These are phyloP conservation scores for Crotalus viridis DNA, from an alignment of 2,113 vertebrate genomes.

Conservation along the genomic window DNA sequence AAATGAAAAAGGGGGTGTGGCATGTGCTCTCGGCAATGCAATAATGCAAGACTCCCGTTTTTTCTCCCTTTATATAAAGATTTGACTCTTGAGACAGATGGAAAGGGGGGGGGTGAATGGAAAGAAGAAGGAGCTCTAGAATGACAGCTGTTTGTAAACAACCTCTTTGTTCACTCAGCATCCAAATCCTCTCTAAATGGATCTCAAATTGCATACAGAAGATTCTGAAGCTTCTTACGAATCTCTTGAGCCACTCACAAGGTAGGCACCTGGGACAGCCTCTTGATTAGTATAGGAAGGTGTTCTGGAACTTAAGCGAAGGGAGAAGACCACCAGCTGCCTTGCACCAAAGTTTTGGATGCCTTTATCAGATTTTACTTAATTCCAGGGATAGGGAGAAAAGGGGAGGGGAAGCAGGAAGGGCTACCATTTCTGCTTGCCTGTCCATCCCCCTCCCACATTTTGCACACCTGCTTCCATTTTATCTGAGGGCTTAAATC, in stretches of 20 bases:
- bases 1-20: background rate
- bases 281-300: conserved; percentile 2
- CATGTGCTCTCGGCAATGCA: background rate
- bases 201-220: conserved; percentile 26
- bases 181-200: background rate
- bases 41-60: accelerated
- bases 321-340: accelerated
- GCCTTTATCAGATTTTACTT: background rate
- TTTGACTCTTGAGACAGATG: background rate
- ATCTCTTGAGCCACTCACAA: background rate
- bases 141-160: conserved; percentile 51
- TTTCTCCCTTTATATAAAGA: background rate
- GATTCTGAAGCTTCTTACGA: conserved; percentile 1
- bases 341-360: background rate
- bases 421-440: background rate
- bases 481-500: conserved; percentile 59
- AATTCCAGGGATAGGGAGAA: background rate
- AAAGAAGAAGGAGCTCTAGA: background rate
- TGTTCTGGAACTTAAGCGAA: background rate
- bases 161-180: conserved; percentile 34
- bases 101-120: background rate
- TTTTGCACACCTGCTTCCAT: conserved; percentile 43
- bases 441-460: background rate
- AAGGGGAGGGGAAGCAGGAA: background rate
- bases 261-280: background rate